Evolutionary conservation across 2,888 invertebrate genomes (phyloP), one percentile per base, ranked within the genome.

Genomic region (Dryadula phaetusa): DNA sequence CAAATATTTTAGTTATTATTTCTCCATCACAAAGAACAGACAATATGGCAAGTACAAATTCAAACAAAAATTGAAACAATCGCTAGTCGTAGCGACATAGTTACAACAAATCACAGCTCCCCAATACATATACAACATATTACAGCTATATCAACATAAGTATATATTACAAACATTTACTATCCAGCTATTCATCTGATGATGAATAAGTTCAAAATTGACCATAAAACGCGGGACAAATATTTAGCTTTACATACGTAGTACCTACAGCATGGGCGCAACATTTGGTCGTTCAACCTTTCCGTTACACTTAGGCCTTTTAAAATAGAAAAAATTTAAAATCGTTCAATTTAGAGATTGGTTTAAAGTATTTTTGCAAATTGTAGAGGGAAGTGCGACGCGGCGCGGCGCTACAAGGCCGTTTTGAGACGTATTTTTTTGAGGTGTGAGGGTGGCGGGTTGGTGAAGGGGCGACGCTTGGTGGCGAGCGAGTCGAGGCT

Each of bases 351-450:
- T 25, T 49, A 7, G 47, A 49, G 12, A 18, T 32, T 32, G 4
- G 18, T 18, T 46, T 46, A 20, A 46, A 46, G 5, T 20, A 46
- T 46, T 20, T 46, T 20, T 46, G 20, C 46, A 46, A 12, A 20
- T 14, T 1, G 37, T 54, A 83, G 79, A 61, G 81, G 78, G 71
- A 82, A 80, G 78, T 83, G 85, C 69, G 79, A 79, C 72, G 49
- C 76, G 79, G 79, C 72, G 49, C 76, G 76, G 74, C 82, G 89
- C 87, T 91, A 91, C 82, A 87, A 79, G 75, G 76, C 85, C 6
- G 87, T 82, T 78, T 92, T 92, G 54, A 92, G 82, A 64, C 92
- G 81, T 75, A 91, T 89, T 82, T 92, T 92, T 77, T 92, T 92
- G 69, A 92, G 87, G 67, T 78, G 87, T 64, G 85, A 72, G 20